Base-by-base conservation (phyloP, 1,140 invertebrate genomes). In the Zaprionus camerounensis region DNA sequence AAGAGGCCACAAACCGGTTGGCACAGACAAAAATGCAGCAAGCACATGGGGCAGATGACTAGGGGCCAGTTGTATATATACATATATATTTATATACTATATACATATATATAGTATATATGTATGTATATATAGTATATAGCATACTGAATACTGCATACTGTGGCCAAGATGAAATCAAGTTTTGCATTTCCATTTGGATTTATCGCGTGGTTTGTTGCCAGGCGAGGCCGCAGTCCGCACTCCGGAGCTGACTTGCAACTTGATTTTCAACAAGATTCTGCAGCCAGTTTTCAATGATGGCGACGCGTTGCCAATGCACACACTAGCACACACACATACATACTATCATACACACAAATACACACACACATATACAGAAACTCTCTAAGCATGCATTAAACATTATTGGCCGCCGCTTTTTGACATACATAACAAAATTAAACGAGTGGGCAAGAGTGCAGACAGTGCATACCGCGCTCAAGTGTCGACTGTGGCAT, bases 181-280 rank as follows among this genome's bases (percentile, higher is more conserved):
- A 90, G 85, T 90, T 90, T 90, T 90, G 86, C 85, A 90, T 90
- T 90, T 85, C 80, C 79, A 91, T 90, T 90, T 82, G 80, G 85
- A 90, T 90, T 85, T 85, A 90, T 90, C 81, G 62, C 61, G 34
- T 67, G 38, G 70, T 63, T 61, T 72, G 74, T 76, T 76, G 74
- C 70, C 63, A 76, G 20, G 74, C 69, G 46, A 12, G 41, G n/a
- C n/a, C 41, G 41, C n/a, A 17, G 41, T n/a, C 41, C 5, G n/a
- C 36, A 7, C n/a, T n/a, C 17, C 34, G 31, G 26, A 53, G 58
- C 24, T 13, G 34, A 67, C 61, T 81, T 88, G 84, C 81, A 88
- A 88, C 84, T 87, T 76, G 65, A 81, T 88, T 87, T 74, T 77
- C 83, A 79, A 76, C 78, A 72, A 78, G 71, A 75, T 75, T 78